phyloP scores from a whole-genome alignment of 2,888 invertebrate genomes.

The Leptinotarsa rubiginosa region DNA sequence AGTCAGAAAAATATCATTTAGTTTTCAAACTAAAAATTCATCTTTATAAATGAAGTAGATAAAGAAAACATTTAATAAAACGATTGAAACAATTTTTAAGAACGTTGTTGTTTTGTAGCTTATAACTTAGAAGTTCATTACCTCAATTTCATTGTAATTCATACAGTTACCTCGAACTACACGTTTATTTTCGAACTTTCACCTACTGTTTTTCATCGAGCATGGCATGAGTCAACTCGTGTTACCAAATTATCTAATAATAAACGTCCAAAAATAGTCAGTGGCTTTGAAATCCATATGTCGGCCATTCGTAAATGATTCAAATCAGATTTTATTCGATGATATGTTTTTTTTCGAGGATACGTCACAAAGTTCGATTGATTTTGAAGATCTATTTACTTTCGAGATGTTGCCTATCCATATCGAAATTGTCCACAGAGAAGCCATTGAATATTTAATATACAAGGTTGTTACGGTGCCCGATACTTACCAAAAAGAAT shows the following conservation, averaged over 20 bases:
- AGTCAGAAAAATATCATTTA: too few relatives aligned
- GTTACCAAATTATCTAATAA: constrained; percentile 23
- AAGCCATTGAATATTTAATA: too few relatives aligned
- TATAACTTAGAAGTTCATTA: background rate
- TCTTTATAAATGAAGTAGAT: too few relatives aligned
- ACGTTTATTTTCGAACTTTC: constrained; percentile 19
- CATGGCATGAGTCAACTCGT: constrained; percentile 28
- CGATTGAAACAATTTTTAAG: too few relatives aligned
- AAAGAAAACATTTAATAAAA: too few relatives aligned
- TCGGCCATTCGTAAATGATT: constrained; percentile 11
- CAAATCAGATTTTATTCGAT: constrained; percentile 1
- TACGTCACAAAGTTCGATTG: background rate
- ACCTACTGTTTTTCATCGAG: constrained; percentile 24
- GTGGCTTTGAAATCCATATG: constrained; percentile 16
- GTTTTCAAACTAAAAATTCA: too few relatives aligned
- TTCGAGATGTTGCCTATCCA: background rate
- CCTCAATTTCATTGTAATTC: background rate
- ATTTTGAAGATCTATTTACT: background rate
- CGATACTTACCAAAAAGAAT: too few relatives aligned
- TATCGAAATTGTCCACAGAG: background rate
- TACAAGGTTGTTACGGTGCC: too few relatives aligned
- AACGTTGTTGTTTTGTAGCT: too few relatives aligned
- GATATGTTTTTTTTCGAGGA: background rate
- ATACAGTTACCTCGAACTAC: background rate
- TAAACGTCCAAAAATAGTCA: constrained; percentile 20